These are phyloP conservation scores for Hippocampus kuda DNA, from an alignment of 2,797 vertebrate species.

Conservation along the genomic window DNA sequence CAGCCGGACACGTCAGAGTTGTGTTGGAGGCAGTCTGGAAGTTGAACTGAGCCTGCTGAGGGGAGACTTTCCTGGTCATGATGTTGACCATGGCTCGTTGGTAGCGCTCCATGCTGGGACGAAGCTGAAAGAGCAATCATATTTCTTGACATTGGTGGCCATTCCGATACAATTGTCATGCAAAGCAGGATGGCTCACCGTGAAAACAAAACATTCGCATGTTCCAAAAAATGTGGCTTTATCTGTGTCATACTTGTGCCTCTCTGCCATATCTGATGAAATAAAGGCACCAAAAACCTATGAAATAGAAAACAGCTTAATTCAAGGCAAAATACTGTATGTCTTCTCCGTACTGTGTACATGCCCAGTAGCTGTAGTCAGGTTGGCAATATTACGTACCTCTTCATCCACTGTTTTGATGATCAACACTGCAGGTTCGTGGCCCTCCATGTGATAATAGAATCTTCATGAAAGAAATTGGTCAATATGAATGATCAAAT, in stretches of 20 bases:
- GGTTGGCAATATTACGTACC: conserved; percentile 58
- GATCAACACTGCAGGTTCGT: conserved; percentile 70
- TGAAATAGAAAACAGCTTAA: conserved; percentile 16
- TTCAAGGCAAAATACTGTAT: not conserved
- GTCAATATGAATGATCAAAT: not conserved
- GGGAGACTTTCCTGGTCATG: conserved; percentile 50
- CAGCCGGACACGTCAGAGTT: conserved; percentile 35
- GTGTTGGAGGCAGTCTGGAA: conserved; percentile 12
- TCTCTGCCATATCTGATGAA: conserved; percentile 72
- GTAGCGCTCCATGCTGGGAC: conserved; percentile 72
- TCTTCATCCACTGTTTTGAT: conserved; percentile 74
- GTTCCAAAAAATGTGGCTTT: conserved; percentile 71
- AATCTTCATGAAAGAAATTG: conserved; percentile 59
- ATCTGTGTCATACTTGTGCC: conserved; percentile 54
- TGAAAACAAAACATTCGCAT: conserved; percentile 82
- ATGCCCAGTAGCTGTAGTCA: not conserved
- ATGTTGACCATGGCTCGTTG: conserved; percentile 75
- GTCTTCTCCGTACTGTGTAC: not conserved
- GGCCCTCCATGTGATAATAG: conserved; percentile 72
- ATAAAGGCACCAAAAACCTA: conserved; percentile 79
- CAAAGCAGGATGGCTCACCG: conserved; percentile 51
- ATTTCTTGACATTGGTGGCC: conserved; percentile 3
- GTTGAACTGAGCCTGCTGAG: conserved; percentile 26
- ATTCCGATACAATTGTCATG: not conserved
- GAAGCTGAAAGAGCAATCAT: conserved; percentile 59